Percentiles rank a stretch among this genome's conserved stretches.
These are phyloP conservation scores for Enteromius treurensis DNA, from an alignment of 2,797 vertebrate species.

Conservation along the genomic window DNA sequence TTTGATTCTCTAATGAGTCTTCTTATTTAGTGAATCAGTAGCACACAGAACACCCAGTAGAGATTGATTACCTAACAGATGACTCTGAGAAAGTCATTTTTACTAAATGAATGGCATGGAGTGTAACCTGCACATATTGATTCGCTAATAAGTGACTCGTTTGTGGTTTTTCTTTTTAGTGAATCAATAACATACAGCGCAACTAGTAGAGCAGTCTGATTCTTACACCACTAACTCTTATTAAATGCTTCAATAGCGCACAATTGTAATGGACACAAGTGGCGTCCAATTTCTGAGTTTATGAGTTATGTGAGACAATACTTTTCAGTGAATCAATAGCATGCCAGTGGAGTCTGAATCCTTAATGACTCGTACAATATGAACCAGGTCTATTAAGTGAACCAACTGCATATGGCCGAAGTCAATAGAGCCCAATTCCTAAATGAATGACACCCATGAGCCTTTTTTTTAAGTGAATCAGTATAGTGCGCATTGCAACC, in stretches of 20 bases:
- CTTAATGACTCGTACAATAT: neutral
- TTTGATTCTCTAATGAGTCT: neutral
- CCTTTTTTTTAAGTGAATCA: neutral
- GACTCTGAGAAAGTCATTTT: neutral
- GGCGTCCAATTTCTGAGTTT: neutral
- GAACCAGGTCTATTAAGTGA: neutral
- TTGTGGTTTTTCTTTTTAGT: neutral
- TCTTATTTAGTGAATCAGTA: neutral
- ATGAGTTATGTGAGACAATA: neutral
- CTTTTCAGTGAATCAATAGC: neutral
- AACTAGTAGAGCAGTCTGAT: neutral
- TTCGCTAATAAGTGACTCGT: neutral
- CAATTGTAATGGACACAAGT: neutral
- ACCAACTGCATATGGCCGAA: neutral
- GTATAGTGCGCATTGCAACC: neutral
- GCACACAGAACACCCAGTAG: neutral
- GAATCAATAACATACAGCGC: neutral
- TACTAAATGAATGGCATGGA: neutral
- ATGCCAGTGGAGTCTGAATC: neutral
- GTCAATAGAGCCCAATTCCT: neutral
- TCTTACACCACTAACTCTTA: neutral
- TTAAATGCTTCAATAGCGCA: neutral
- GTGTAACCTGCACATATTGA: neutral
- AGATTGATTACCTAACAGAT: neutral
- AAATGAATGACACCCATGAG: neutral